Evolutionary conservation across 1,140 invertebrate species (phyloP), one percentile per base, ranked within the genome.

Genomic region (Trachelipus rathkii): DNA sequence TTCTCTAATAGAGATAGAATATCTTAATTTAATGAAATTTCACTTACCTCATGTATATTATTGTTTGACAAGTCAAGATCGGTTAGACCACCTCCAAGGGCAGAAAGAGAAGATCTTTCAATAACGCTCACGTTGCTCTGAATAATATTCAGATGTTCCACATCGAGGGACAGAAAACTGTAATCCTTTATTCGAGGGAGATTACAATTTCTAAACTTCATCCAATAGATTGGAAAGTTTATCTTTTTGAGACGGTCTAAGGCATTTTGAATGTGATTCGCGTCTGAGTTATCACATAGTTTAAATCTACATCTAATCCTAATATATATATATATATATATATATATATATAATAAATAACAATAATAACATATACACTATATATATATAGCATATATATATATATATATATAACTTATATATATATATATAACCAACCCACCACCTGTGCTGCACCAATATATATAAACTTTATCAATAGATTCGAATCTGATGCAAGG

Each of bases 1-100:
- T 33, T 33, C 2, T 33, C 33, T 6, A 33, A 33, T 33, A 33
- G 2, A 3, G 1, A 33, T 6, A 33, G 33, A 33, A 33, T 33
- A 33, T n/a, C n/a, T n/a, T n/a, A n/a, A n/a, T n/a, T n/a, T n/a
- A n/a, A n/a, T n/a, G n/a, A n/a, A n/a, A n/a, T 10, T 15, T 9
- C 23, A 74, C 82, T 76, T 67, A 83, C 80, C 70, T 71, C 75
- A 8, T 80, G 73, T 4, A 84, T 74, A 10, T 81, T 77, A 78
- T 84, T 84, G 67, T 82, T 82, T 68, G 81, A 82, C 5, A 84
- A 60, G 68, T 84, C 83, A 10, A 84, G 72, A 10, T 80, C 79
- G 60, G 77, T 76, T 13, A 84, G 79, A 11, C 71, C 71, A 0
- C 79, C 71, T 10, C 77, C 76, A 9, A 82, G 73, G 2, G 79